These are phyloP conservation scores for Megaceryle alcyon DNA, from an alignment of 2,797 vertebrate genomes.

Conservation along the genomic window DNA sequence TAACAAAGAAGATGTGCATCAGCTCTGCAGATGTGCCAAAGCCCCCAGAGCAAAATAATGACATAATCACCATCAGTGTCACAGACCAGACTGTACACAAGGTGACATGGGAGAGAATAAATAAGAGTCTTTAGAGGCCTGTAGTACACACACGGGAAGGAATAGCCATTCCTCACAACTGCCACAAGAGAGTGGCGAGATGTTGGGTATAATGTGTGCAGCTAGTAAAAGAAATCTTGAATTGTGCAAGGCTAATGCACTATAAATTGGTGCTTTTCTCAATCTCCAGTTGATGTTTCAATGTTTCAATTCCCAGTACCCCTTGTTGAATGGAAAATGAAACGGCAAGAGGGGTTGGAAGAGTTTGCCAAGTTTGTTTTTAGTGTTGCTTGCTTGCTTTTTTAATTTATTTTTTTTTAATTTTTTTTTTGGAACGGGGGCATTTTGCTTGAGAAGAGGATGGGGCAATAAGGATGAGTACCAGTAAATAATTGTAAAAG, in stretches of 20 bases:
- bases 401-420: neutral
- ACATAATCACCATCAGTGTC: constrained; percentile 99
- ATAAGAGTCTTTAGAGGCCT: constrained; percentile 80
- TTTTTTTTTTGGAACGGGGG: neutral
- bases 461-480: neutral
- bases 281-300: constrained; percentile 42
- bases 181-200: constrained; percentile 58
- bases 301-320: constrained; percentile 49
- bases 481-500: neutral
- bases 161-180: constrained; percentile 57
- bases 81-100: constrained; percentile 97
- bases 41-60: constrained; percentile 96
- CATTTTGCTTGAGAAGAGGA: neutral
- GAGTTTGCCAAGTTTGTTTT: constrained; percentile 60
- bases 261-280: constrained; percentile 57
- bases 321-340: constrained; percentile 70
- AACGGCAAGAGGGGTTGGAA: constrained; percentile 54
- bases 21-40: constrained; percentile 95
- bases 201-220: constrained; percentile 18
- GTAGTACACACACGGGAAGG: constrained; percentile 73
- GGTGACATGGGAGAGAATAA: constrained; percentile 93
- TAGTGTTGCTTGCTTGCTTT: neutral
- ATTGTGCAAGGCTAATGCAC: constrained; percentile 44
- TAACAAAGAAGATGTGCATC: constrained; percentile 92
- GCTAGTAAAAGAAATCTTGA: constrained; percentile 66